phyloP scores from a whole-genome alignment of 2,113 vertebrate genomes.

The Stigmatopora nigra region DNA sequence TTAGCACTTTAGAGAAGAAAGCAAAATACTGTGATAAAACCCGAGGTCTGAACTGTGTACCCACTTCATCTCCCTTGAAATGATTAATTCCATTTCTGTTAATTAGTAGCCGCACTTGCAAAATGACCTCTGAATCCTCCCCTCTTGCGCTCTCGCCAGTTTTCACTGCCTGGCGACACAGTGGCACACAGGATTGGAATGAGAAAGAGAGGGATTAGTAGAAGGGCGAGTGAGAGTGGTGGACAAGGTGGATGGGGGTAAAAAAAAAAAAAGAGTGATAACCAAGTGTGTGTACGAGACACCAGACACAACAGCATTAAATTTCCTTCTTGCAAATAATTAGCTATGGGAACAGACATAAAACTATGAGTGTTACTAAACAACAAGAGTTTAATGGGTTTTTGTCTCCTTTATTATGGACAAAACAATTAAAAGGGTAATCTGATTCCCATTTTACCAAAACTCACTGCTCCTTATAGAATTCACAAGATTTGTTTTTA shows the following conservation, averaged over 20 bases:
- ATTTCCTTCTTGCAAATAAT: constrained; percentile 11
- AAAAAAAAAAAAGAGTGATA: constrained; percentile 35
- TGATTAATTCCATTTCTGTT: constrained; percentile 45
- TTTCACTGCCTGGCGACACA: constrained; percentile 35
- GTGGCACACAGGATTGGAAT: constrained; percentile 21
- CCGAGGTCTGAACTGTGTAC: constrained; percentile 29
- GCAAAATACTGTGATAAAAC: constrained; percentile 33
- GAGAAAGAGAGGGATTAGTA: constrained; percentile 37
- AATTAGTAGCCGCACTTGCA: constrained; percentile 61
- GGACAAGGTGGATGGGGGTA: constrained; percentile 22
- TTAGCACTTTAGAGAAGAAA: constrained; percentile 36
- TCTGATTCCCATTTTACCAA: not conserved
- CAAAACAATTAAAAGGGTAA: not conserved
- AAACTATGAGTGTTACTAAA: constrained; percentile 8
- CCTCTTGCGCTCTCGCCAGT: constrained; percentile 18
- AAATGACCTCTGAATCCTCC: constrained; percentile 55
- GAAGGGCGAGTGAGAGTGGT: constrained; percentile 26
- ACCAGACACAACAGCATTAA: constrained; percentile 26
- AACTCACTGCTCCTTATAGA: not conserved
- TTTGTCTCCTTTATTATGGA: not conserved
- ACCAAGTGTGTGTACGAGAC: constrained; percentile 21
- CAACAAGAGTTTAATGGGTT: constrained; percentile 8
- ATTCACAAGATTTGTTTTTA: constrained; percentile 4
- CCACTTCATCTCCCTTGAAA: constrained; percentile 48
- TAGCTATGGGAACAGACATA: constrained; percentile 6